Base-by-base conservation (phyloP, 2,888 invertebrate species). In the Malachius bipustulatus region DNA sequence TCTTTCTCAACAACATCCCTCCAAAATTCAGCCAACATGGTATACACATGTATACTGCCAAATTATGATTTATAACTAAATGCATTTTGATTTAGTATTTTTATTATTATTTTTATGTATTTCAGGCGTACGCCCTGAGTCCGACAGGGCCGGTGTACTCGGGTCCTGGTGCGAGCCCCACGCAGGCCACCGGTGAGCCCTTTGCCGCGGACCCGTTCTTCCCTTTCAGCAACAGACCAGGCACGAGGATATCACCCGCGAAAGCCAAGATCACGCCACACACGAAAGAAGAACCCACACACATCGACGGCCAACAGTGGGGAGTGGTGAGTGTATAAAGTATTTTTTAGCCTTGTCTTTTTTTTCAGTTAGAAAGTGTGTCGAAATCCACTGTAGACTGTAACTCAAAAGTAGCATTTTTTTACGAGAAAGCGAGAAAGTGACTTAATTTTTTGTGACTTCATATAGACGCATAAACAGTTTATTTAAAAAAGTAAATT, bases 161-260 rank as follows among this genome's bases (percentile, higher is more conserved):
- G 42, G 62, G 62, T 40, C 56, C 62, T 38, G 61, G 62, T 35
- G 59, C 60, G 31, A 61, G 62, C 46, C 61, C 61, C 43, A 64
- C 60, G 47, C 65, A 57, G 68, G 75, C 49, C 49, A 63, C 67
- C 64, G 45, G 62, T 60, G 62, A 77, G 64, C 57, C 75, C 57
- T 66, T 75, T 67, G 52, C 75, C 63, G 56, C 78, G 61, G 60
- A 67, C 61, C 71, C 67, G 60, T 77, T 62, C 66, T 79, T 78
- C 42, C 78, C 78, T 50, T 78, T 78, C 66, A 50, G 73, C 65
- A 55, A 62, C 65, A 59, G 70, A 55, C 66, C 71, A 46, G 59
- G 54, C 16, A 58, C 56, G 43, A 50, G 60, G 34, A 45, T 59
- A 27, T 59, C 60, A 61, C 61, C 71, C 62, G 47, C 55, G 61